Percentiles rank a stretch among this genome's conserved stretches.
Conservation (phyloP, 1,140 invertebrate species). For the Diachasmimorpha longicaudata region DNA sequence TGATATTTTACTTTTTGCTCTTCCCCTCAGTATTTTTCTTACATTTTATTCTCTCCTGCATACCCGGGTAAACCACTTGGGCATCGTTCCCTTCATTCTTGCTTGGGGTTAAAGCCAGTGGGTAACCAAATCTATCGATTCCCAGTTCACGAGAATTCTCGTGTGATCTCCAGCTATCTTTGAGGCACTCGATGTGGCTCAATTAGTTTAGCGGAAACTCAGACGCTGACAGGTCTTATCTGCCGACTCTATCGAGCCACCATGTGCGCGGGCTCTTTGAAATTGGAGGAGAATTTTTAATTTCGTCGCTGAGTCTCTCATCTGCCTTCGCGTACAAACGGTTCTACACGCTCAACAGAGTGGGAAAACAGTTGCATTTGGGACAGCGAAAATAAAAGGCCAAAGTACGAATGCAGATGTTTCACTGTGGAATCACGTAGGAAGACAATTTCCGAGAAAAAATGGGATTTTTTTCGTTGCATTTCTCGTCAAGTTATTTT, state of each 20-base stretch:
- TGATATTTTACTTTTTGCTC: slow-evolving; percentile 28
- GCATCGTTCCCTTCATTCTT: background rate
- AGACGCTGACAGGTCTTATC: slow-evolving; percentile 2
- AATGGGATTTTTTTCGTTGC: too few relatives aligned
- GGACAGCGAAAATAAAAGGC: too few relatives aligned
- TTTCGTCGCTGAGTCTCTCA: slow-evolving; percentile 17
- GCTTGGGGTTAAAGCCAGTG: background rate
- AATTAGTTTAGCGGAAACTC: slow-evolving; percentile 19
- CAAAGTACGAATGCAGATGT: too few relatives aligned
- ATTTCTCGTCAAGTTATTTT: too few relatives aligned
- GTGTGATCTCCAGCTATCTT: background rate
- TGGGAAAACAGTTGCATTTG: too few relatives aligned
- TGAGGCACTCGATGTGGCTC: slow-evolving; percentile 10
- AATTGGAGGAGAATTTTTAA: slow-evolving; percentile 30
- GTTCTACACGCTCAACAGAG: too few relatives aligned
- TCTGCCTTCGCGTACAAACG: background rate
- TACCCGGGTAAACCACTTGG: background rate
- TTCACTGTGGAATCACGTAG: too few relatives aligned
- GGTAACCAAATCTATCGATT: background rate
- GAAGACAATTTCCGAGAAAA: too few relatives aligned
- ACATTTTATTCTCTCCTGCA: slow-evolving; percentile 21
- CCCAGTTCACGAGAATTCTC: background rate
- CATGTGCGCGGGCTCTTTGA: slow-evolving; percentile 22
- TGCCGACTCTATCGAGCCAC: background rate
- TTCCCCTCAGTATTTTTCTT: slow-evolving; percentile 19